These are phyloP conservation scores for Ectropis crepuscularia DNA, from an alignment of 2,888 invertebrate genomes.

Conservation along the genomic window DNA sequence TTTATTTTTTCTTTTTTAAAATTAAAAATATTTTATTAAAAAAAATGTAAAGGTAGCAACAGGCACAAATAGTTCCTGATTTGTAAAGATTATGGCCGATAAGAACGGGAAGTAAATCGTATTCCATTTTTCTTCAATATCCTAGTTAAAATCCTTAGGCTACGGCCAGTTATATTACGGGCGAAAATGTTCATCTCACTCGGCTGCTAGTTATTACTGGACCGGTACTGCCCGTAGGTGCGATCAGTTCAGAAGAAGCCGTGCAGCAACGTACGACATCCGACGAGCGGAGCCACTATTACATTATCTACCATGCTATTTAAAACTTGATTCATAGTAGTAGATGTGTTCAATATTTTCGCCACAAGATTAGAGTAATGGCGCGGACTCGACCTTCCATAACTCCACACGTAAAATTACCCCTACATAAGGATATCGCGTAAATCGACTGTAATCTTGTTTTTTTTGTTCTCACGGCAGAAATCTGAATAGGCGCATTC, in stretches of 20 bases:
- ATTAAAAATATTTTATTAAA: no score
- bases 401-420: slow-evolving; percentile 66
- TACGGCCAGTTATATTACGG: slow-evolving; percentile 19
- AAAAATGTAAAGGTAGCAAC: no score
- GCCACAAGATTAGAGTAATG: no score
- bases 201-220: slow-evolving; percentile 16
- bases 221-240: slow-evolving; percentile 32
- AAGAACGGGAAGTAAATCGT: no score
- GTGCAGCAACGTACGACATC: no score
- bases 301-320: no score
- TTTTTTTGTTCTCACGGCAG: slow-evolving; percentile 77
- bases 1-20: no score
- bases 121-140: background rate
- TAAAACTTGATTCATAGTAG: no score
- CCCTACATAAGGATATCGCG: slow-evolving; percentile 77
- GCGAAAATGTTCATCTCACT: slow-evolving; percentile 18
- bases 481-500: slow-evolving; percentile 55
- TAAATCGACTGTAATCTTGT: slow-evolving; percentile 80
- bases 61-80: no score
- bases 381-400: slow-evolving; percentile 25
- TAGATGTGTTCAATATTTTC: no score
- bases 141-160: slow-evolving; percentile 9
- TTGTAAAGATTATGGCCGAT: no score
- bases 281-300: no score
- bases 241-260: slow-evolving; percentile 26